A percentile compares a stretch with the other conserved stretches of the same genome.
Conservation (phyloP, 2,888 invertebrate genomes). For the Dryococelus australis region DNA sequence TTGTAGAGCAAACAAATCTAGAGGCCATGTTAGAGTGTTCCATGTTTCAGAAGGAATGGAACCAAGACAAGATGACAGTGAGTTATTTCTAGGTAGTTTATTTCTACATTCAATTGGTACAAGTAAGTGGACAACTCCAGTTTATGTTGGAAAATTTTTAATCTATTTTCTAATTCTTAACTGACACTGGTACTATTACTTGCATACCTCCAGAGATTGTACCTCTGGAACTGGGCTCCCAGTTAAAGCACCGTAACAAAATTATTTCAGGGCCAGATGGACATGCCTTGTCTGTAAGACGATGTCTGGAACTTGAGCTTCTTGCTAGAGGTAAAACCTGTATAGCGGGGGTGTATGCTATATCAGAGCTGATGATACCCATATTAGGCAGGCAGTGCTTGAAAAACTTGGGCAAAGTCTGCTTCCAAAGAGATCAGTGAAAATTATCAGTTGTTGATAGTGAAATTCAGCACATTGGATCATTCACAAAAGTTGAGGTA, state of each 20-base stretch:
- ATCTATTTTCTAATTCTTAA: no score
- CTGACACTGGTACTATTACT: neutral
- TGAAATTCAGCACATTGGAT: neutral
- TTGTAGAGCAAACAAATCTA: neutral
- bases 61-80: neutral
- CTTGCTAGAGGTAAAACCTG: neutral
- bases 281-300: neutral
- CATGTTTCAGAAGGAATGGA: neutral
- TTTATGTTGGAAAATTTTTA: neutral
- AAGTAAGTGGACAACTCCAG: neutral
- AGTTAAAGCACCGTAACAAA: neutral
- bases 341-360: neutral
- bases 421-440: neutral
- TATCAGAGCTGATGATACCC: neutral
- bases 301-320: neutral
- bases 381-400: neutral
- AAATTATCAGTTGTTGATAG: neutral
- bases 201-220: neutral
- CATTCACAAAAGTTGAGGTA: neutral
- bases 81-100: neutral
- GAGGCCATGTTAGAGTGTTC: neutral
- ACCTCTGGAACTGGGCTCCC: neutral
- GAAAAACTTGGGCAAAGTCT: neutral
- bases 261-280: neutral
- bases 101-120: neutral